Conservation (phyloP, 2,797 vertebrate genomes). For the Catostomus latipinnis region DNA sequence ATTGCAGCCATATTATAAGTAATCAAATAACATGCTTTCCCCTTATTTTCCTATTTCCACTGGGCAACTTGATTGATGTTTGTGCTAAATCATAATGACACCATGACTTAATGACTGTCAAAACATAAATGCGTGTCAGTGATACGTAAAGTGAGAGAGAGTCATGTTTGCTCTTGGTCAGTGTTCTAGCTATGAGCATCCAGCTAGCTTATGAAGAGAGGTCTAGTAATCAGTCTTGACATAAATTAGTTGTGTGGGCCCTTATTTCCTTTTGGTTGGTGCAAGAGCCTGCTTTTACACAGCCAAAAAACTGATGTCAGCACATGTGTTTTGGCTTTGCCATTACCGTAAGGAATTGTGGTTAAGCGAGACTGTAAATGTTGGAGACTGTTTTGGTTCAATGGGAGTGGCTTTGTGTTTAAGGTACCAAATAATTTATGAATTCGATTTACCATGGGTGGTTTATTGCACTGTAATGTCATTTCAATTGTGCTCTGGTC, state of each 20-base stretch:
- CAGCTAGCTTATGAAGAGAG: constrained; percentile 6
- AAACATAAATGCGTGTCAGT: neutral
- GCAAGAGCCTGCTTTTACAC: neutral
- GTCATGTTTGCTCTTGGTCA: constrained; percentile 27
- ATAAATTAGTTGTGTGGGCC: constrained; percentile 39
- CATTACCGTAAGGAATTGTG: neutral
- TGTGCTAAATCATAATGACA: neutral
- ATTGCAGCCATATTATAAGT: neutral
- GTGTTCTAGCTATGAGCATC: neutral
- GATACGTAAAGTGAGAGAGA: constrained; percentile 7
- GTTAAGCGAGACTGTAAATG: constrained; percentile 8
- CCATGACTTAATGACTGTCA: neutral
- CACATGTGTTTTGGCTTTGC: constrained; percentile 23
- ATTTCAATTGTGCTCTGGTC: neutral
- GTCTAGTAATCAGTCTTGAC: constrained; percentile 33
- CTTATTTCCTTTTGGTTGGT: constrained; percentile 26
- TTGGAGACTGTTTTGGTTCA: constrained; percentile 1
- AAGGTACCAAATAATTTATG: constrained; percentile 31
- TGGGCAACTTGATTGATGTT: neutral
- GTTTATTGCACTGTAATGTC: constrained; percentile 1
- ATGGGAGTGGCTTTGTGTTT: constrained; percentile 17
- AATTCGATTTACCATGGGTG: constrained; percentile 17
- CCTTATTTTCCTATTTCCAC: neutral
- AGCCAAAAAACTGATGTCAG: constrained; percentile 28
- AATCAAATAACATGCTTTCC: too few species aligned